Evolutionary conservation across 2,113 vertebrate genomes (phyloP).

Genomic region (Physeter macrocephalus): DNA sequence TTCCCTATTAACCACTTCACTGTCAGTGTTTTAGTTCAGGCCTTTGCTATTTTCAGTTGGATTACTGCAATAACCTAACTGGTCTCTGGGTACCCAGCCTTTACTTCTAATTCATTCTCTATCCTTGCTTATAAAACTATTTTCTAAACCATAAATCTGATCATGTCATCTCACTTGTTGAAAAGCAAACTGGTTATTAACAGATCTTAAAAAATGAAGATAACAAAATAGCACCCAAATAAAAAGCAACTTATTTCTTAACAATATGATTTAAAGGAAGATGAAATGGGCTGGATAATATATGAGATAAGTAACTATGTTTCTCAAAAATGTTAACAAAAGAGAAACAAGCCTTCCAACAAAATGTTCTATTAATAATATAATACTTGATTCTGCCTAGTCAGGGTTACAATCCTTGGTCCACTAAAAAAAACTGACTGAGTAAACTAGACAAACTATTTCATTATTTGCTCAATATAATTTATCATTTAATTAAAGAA

Average conservation of each 20-base stretch:
- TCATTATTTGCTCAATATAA: not conserved
- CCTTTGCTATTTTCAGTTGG: not conserved
- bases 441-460: conserved; percentile 26
- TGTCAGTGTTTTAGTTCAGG: not conserved
- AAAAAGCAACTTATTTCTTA: conserved; percentile 19
- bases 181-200: not conserved
- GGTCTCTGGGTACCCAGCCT: not conserved
- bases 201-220: not conserved
- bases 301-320: not conserved
- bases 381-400: not conserved
- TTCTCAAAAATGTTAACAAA: conserved; percentile 9
- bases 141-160: conserved; percentile 16
- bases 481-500: not conserved
- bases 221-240: not conserved
- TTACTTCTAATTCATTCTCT: not conserved
- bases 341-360: not conserved
- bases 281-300: not conserved
- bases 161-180: not conserved
- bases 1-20: not conserved
- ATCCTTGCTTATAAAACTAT: not conserved
- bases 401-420: not conserved
- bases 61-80: not conserved
- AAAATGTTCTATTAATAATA: not conserved
- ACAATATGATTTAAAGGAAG: conserved; percentile 11
- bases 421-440: not conserved